Evolutionary conservation across 2,888 invertebrate genomes (phyloP), one percentile per base, ranked within the genome.

Genomic region (Papilio protenor): DNA sequence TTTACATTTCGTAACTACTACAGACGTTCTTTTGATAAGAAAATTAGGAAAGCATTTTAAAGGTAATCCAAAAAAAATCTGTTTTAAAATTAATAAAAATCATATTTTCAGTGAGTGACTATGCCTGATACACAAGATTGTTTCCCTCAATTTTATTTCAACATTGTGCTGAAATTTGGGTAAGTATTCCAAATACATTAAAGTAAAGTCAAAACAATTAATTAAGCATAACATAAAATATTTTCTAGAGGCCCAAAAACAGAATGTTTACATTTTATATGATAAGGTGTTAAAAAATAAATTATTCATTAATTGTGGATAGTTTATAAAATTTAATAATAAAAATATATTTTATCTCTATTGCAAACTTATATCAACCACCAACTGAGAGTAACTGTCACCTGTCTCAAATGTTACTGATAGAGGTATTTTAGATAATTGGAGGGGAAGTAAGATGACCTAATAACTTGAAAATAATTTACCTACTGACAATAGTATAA

Each of bases 401-500:
- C 33, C 10, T 66, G 18, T 66, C 18, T 27, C 16, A 12, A 61
- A 64, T 64, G 18, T n/a, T 12, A 61, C 5, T 8, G 10, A 2
- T 55, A 47, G 47, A 47, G 61, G 23, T 45, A 61, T 57, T 73
- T 45, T 14, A 47, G 61, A 45, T 73, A 66, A n/a, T 40, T 5
- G 23, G 64, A 21, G 21, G 27, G 64, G 70, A 78, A 75, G 49
- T 59, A 57, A 57, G 72, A 61, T 74, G 70, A 78, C 47, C 72
- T 57, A 78, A 78, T 73, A 55, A n/a, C n/a, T 8, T 33, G 57
- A 76, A 73, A 59, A 76, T 76, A 45, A 59, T 49, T 40, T 57
- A 75, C n/a, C 27, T 45, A 47, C 40, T 78, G 21, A 78, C 78
- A 78, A 78, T 78, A 76, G 76, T 69, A 61, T 69, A 78, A 73